These are phyloP conservation scores for Cerastis rubricosa DNA, from an alignment of 2,888 invertebrate species.

Conservation along the genomic window DNA sequence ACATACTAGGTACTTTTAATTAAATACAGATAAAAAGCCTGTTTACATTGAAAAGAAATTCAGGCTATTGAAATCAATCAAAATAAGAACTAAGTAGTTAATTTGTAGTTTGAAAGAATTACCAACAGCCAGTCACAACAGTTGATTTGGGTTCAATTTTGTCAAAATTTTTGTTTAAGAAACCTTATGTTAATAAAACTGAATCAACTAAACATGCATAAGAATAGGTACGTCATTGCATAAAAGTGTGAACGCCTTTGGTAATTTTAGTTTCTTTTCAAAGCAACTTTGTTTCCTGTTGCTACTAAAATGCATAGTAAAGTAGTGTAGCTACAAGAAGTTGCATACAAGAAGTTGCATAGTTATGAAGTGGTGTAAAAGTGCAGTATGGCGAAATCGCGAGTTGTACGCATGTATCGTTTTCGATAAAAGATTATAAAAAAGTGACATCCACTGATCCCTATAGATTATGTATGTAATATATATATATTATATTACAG, in stretches of 20 bases:
- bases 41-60: neutral
- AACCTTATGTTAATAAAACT: neutral
- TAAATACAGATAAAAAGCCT: neutral
- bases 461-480: slow-evolving; percentile 15
- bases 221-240: neutral
- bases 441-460: slow-evolving; percentile 27
- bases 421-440: slow-evolving; percentile 28
- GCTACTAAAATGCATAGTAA: neutral
- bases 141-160: neutral
- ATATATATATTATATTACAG: no score
- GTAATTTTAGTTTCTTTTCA: neutral
- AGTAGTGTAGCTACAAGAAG: neutral
- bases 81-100: no score
- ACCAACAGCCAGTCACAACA: no score
- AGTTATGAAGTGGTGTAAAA: slow-evolving; percentile 18
- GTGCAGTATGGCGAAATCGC: slow-evolving; percentile 32
- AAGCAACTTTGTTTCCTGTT: neutral
- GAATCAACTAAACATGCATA: neutral
- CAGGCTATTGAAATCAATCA: no score
- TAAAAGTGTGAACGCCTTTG: neutral
- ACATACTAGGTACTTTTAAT: neutral
- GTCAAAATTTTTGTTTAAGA: neutral
- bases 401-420: slow-evolving; percentile 29
- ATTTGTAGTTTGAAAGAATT: no score
- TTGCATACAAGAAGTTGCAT: neutral